Percentiles rank a stretch among this genome's conserved stretches.
Evolutionary conservation across 2,888 invertebrate genomes (phyloP).

Genomic region (Sinopyrophorus schimmeli): DNA sequence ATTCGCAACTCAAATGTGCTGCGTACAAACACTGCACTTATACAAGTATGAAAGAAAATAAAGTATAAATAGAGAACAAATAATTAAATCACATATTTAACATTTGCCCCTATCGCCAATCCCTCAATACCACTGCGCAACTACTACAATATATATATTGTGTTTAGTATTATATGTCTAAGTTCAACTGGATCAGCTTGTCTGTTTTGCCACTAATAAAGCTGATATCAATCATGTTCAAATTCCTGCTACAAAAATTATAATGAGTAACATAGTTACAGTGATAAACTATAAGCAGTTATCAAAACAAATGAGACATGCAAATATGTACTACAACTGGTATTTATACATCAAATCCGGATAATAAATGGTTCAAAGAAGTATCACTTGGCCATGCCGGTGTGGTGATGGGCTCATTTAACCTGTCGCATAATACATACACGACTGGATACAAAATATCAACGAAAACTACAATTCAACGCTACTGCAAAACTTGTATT

Average conservation of each 20-base stretch:
- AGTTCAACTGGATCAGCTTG: slow-evolving; percentile 42
- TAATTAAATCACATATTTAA: slow-evolving; percentile 47
- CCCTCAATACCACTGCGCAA: slow-evolving; percentile 53
- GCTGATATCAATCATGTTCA: slow-evolving; percentile 43
- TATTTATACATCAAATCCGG: slow-evolving; percentile 52
- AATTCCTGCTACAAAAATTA: slow-evolving; percentile 42
- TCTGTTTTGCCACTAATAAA: slow-evolving; percentile 42
- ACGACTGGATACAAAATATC: slow-evolving; percentile 33
- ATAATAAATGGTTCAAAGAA: slow-evolving; percentile 36
- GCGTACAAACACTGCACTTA: slow-evolving; percentile 49
- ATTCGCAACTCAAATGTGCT: slow-evolving; percentile 43
- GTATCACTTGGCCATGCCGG: slow-evolving; percentile 21
- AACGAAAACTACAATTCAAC: slow-evolving; percentile 40
- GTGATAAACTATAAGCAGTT: slow-evolving; percentile 54
- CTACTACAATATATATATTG: slow-evolving; percentile 52
- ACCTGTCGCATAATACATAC: slow-evolving; percentile 14
- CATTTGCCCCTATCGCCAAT: slow-evolving; percentile 54
- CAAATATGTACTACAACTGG: slow-evolving; percentile 49
- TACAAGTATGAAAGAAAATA: slow-evolving; percentile 49
- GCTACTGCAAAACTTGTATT: slow-evolving; percentile 52
- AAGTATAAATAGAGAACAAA: slow-evolving; percentile 55
- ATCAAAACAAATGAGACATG: slow-evolving; percentile 51
- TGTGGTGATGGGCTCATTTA: slow-evolving; percentile 9
- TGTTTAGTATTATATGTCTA: slow-evolving; percentile 47
- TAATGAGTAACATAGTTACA: slow-evolving; percentile 42